phyloP scores from a whole-genome alignment of 1,140 invertebrate species.

The Mercenaria mercenaria region DNA sequence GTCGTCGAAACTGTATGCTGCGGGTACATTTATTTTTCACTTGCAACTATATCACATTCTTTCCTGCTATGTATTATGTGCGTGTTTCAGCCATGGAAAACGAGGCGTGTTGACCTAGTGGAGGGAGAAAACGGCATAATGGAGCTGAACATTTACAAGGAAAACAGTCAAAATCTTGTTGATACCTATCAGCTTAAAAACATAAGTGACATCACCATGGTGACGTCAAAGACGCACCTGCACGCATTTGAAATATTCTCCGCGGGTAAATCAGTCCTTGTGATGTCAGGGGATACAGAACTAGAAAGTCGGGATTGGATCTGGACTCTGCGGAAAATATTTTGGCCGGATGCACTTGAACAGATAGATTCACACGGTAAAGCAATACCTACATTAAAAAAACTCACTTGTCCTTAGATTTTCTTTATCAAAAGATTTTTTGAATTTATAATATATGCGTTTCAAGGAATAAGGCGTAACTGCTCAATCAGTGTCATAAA shows the following conservation, averaged over 20 bases:
- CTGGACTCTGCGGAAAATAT: slow-evolving; percentile 67
- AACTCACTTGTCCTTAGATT: too few relatives aligned
- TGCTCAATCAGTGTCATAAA: neutral
- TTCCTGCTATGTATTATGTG: too few relatives aligned
- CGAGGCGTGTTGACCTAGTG: slow-evolving; percentile 16
- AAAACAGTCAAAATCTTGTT: neutral
- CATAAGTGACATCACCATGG: slow-evolving; percentile 68
- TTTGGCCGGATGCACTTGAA: slow-evolving; percentile 60
- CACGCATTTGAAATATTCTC: slow-evolving; percentile 75
- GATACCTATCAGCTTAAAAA: slow-evolving; percentile 60
- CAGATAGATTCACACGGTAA: neutral
- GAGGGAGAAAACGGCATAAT: neutral
- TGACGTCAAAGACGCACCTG: slow-evolving; percentile 74
- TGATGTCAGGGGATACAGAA: slow-evolving; percentile 69
- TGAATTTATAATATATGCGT: neutral
- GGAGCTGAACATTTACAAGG: neutral
- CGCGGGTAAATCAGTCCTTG: slow-evolving; percentile 64
- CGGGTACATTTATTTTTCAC: too few relatives aligned
- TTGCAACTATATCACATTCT: too few relatives aligned
- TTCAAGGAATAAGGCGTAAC: neutral
- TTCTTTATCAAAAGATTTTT: neutral
- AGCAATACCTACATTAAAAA: neutral
- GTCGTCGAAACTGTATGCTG: too few relatives aligned
- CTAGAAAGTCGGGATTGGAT: slow-evolving; percentile 74
- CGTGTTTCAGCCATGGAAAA: slow-evolving; percentile 46